Evolutionary conservation across 2,113 vertebrate species (phyloP), one percentile per base, ranked within the genome.

Genomic region (Ictidomys tridecemlineatus): DNA sequence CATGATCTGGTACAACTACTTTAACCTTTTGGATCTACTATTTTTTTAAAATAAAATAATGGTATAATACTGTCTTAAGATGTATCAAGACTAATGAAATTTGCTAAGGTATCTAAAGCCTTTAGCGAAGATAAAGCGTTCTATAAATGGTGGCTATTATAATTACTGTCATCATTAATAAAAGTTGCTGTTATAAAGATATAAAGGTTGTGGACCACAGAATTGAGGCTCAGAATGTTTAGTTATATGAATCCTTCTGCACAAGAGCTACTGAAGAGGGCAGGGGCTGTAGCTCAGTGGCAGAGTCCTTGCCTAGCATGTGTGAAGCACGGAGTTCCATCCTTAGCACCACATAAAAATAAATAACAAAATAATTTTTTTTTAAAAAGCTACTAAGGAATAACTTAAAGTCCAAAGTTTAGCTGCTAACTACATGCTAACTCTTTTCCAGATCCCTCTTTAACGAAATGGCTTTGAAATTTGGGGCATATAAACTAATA

Each of bases 401-500:
- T 0, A 58, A 70, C 65, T 30, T 77, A 30, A 88, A 89, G 82
- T 97, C 45, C 51, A 42, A 37, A 86, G 78, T 58, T 86, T 39
- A 56, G n/a, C 14, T 11, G 8, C 45, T 45, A 45, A 51, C 45
- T 56, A 4, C 48, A 20, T 14, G 34, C 78, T 3, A 39, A 28
- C 32, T 79, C 77, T 63, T 16, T 42, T n/a, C 70, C 91, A 5
- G 5, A 7, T 24, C 34, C 45, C 91, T 63, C 61, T 94, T 83
- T 74, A 56, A 56, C 73, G 78, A 89, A 77, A 84, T 9, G 16
- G 17, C 78, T 97, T 86, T 94, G 95, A 88, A 88, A 93, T 9
- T 34, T 16, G 5, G 51, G 53, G 42, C n/a, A 22, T 30, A 69
- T 42, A 28, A 37, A 77, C 92, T 87, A 78, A 87, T 65, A 69